Base-by-base conservation (phyloP, 2,797 vertebrate genomes). In the Amazonetta brasiliensis region DNA sequence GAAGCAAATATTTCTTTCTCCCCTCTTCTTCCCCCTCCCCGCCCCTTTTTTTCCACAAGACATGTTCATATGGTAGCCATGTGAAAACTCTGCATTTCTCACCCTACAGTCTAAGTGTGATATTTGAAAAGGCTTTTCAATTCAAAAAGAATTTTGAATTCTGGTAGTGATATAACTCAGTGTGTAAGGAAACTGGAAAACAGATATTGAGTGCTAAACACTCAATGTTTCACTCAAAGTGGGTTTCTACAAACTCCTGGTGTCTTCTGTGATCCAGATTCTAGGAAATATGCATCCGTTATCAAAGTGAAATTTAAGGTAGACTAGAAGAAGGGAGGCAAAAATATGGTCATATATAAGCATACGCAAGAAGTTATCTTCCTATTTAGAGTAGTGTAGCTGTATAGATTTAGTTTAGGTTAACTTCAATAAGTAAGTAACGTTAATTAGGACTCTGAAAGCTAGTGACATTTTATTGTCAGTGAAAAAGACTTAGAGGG, bases 61-160 rank as follows among this genome's bases (percentile, higher is more conserved):
- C 3, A 2, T 3, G 3, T 68, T 88, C 90, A 90, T 67, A 4
- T 72, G 91, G 94, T 33, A 73, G 74, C 92, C 89, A 55, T 13
- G n/a, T 76, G 89, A 44, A 77, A 88, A 41, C 50, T 39, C 35
- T 22, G 54, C 77, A 55, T 63, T 15, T 7, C 17, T 30, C 87
- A 54, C 35, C 31, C 82, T 35, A 10, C 62, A 44, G 6, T 3
- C 7, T 82, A 26, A 31, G 44, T 71, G 31, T 58, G 60, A 79
- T 95, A 59, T 75, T 78, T 7, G 20, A 88, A 73, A 94, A 95
- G 62, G 89, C 41, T 23, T 92, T 88, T 81, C 20, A 30, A 23
- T 67, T 68, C 1, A 16, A 43, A 91, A n/a, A 23, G 28, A 8
- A 3, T 76, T 66, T 18, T 79, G 12, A 80, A 20, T 94, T 80